Evolutionary conservation across 1,140 invertebrate genomes (phyloP).

Genomic region (Cecropterus lyciades): DNA sequence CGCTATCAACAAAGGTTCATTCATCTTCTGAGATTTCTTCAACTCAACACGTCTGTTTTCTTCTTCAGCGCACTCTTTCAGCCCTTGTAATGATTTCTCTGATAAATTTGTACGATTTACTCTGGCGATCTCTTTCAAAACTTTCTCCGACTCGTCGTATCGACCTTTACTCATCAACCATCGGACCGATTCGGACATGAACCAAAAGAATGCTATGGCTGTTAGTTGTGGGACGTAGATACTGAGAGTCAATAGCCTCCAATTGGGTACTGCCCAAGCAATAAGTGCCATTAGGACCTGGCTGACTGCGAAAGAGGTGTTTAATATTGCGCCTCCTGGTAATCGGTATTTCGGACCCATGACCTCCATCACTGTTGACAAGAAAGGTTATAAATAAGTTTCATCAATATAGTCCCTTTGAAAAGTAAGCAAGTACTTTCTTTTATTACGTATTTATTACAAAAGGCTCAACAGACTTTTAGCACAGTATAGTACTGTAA

Average conservation of each 20-base stretch:
- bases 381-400: neutral
- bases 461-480: no score
- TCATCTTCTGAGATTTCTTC: slow-evolving; percentile 38
- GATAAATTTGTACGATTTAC: slow-evolving; percentile 87
- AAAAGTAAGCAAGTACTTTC: no score
- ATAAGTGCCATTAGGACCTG: slow-evolving; percentile 86
- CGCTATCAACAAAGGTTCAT: slow-evolving; percentile 38
- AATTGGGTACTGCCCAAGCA: slow-evolving; percentile 88
- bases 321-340: slow-evolving; percentile 87
- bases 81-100: slow-evolving; percentile 80
- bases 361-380: slow-evolving; percentile 81
- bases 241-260: slow-evolving; percentile 87
- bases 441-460: no score
- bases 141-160: slow-evolving; percentile 85
- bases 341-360: slow-evolving; percentile 89
- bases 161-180: slow-evolving; percentile 90
- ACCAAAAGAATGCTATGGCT: slow-evolving; percentile 85
- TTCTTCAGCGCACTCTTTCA: slow-evolving; percentile 39
- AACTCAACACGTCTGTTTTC: slow-evolving; percentile 23
- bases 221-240: slow-evolving; percentile 88
- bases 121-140: slow-evolving; percentile 85
- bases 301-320: slow-evolving; percentile 89
- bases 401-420: no score
- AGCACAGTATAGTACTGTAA: no score
- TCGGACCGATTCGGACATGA: slow-evolving; percentile 87